Evolutionary conservation across 2,113 vertebrate species (phyloP).

Genomic region (Anoura caudifer): DNA sequence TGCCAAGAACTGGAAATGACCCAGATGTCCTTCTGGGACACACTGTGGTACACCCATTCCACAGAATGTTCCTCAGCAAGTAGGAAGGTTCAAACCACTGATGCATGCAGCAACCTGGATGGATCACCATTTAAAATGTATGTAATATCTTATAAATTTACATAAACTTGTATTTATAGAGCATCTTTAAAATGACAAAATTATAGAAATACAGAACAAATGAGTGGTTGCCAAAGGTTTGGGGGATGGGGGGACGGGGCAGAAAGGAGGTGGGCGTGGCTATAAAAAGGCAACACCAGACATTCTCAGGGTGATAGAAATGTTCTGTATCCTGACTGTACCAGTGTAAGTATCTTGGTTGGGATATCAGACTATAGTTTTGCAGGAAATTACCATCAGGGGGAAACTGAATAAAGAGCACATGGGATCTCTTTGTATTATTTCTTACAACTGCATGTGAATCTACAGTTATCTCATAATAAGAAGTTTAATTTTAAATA

Average conservation of each 20-base stretch:
- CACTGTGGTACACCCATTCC: background rate
- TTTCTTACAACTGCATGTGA: background rate
- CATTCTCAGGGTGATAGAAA: background rate
- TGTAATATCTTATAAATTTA: background rate
- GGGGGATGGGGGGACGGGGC: rapidly evolving
- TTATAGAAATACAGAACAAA: background rate
- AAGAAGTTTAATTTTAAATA: background rate
- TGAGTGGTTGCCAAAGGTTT: background rate
- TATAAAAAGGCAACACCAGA: background rate
- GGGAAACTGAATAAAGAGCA: background rate
- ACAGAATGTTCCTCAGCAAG: background rate
- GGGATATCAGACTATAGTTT: background rate
- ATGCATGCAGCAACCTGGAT: background rate
- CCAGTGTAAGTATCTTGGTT: background rate
- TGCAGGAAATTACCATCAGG: background rate
- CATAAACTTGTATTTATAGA: background rate
- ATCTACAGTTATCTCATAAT: background rate
- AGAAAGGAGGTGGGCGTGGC: background rate
- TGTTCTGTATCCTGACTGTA: background rate
- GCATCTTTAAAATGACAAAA: background rate
- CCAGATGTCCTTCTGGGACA: background rate
- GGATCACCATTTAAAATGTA: background rate
- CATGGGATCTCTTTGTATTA: background rate
- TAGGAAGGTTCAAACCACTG: background rate
- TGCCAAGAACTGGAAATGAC: background rate